These are phyloP conservation scores for Beris chalybata DNA, from an alignment of 2,888 invertebrate species.

Conservation along the genomic window DNA sequence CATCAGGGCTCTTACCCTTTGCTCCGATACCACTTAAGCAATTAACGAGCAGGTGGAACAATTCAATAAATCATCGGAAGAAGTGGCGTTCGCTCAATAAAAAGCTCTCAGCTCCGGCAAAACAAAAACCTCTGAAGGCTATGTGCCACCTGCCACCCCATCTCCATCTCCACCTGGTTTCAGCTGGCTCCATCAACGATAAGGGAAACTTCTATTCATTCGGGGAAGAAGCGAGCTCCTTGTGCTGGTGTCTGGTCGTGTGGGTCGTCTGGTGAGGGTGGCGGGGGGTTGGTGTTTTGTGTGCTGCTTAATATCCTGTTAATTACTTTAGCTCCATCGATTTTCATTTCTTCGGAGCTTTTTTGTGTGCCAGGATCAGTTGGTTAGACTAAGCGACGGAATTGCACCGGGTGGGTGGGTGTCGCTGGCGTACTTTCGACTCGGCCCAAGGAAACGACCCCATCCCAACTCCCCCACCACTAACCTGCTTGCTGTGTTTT, in stretches of 20 bases:
- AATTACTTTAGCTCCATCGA: conserved; percentile 40
- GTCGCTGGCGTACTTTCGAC: conserved; percentile 14
- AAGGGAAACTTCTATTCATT: conserved; percentile 21
- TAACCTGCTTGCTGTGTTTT: not conserved
- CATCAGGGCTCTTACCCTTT: conserved; percentile 25
- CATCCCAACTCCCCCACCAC: not conserved
- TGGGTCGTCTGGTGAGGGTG: not conserved
- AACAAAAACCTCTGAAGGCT: conserved; percentile 18
- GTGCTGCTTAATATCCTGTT: conserved; percentile 40
- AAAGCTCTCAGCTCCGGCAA: conserved; percentile 22
- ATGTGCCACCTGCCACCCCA: conserved; percentile 4
- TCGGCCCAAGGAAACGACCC: not conserved
- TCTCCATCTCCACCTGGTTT: not conserved
- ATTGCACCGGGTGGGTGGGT: no score
- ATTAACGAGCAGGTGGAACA: conserved; percentile 41
- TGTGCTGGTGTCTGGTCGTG: conserved; percentile 3
- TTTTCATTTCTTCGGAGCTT: conserved; percentile 37
- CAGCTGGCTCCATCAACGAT: conserved; percentile 2
- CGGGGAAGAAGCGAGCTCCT: conserved; percentile 19
- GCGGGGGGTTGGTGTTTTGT: conserved; percentile 26
- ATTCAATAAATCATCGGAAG: conserved; percentile 41
- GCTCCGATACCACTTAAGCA: conserved; percentile 36
- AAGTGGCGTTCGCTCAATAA: conserved; percentile 29
- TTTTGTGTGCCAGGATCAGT: conserved; percentile 11
- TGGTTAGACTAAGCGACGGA: not conserved